Evolutionary conservation across 2,113 vertebrate species (phyloP).

Genomic region (Trematocara variabile): DNA sequence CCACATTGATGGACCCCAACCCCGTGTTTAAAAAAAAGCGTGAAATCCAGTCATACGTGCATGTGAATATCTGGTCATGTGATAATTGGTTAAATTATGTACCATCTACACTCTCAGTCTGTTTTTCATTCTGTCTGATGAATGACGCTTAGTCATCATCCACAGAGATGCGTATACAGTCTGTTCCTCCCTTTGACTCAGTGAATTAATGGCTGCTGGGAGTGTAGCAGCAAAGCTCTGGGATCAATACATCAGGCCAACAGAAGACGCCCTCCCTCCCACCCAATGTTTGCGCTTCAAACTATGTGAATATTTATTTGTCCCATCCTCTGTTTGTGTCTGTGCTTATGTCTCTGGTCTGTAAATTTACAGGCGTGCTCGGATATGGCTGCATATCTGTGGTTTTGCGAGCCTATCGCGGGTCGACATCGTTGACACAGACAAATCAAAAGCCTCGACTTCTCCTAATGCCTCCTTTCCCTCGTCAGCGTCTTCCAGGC

Average conservation of each 20-base stretch:
- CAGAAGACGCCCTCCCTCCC: background rate
- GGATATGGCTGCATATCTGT: background rate
- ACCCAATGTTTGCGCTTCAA: background rate
- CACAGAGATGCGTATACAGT: slow-evolving; percentile 29
- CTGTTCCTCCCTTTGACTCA: background rate
- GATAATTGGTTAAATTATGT: background rate
- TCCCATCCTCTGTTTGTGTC: background rate
- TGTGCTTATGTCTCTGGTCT: background rate
- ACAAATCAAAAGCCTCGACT: slow-evolving; percentile 37
- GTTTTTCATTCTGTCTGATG: background rate
- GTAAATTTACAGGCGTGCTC: background rate
- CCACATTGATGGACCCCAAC: background rate
- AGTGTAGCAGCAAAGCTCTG: slow-evolving; percentile 20
- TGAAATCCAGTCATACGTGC: background rate
- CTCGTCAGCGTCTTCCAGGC: slow-evolving; percentile 39
- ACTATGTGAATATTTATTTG: background rate
- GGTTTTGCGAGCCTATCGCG: background rate
- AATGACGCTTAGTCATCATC: slow-evolving; percentile 34
- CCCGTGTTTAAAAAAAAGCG: fast-evolving
- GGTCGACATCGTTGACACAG: slow-evolving; percentile 10
- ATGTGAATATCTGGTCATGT: background rate
- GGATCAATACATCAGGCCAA: slow-evolving; percentile 46
- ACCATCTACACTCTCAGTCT: background rate
- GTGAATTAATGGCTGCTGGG: slow-evolving; percentile 46
- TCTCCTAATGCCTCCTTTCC: slow-evolving; percentile 33